Evolutionary conservation across 1,140 invertebrate species (phyloP), one percentile per base, ranked within the genome.

Genomic region (Paracyclopina nana): DNA sequence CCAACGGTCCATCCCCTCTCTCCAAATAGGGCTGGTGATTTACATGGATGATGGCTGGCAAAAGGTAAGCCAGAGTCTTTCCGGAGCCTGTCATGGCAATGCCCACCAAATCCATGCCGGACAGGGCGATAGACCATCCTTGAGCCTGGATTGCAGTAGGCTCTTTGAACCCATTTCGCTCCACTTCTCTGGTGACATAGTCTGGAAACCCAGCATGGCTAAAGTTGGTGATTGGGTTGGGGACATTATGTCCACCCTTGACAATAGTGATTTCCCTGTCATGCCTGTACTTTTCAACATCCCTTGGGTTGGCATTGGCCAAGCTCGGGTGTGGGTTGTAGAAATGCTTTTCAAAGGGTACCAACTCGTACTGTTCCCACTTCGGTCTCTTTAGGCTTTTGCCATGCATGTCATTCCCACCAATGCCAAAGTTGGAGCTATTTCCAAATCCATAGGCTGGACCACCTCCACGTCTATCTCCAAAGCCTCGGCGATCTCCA

Each of bases 321-420:
- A 84, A 77, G 66, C 79, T 77, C 2, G 74, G 70, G 64, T 86
- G 80, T 42, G 86, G 82, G 52, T 76, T 70, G 63, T 95, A 95
- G 60, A 96, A 85, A 66, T 92, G 80, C 67, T 95, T 95, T 52
- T 79, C 71, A 62, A 95, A 91, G 28, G 79, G 76, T 55, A 77
- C 73, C 22, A 95, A 64, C 53, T 77, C 71, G 44, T 75, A 70
- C 51, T 79, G 60, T 56, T 88, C 82, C 86, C 87, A 95, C 52
- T 72, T 73, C 6, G 84, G 84, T 61, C 82, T 85, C 4, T 79
- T 71, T 34, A 92, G 63, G 45, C 72, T 72, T 46, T 62, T 62
- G 6, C 63, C 61, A 55, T 66, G 68, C 22, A 61, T 57, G 53
- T 64, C 68, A 11, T 61, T 62, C 28, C 75, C 67, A 18, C 71